Evolutionary conservation across 1,140 invertebrate species (phyloP), one percentile per base, ranked within the genome.

Genomic region (Drosophila lacertosa): DNA sequence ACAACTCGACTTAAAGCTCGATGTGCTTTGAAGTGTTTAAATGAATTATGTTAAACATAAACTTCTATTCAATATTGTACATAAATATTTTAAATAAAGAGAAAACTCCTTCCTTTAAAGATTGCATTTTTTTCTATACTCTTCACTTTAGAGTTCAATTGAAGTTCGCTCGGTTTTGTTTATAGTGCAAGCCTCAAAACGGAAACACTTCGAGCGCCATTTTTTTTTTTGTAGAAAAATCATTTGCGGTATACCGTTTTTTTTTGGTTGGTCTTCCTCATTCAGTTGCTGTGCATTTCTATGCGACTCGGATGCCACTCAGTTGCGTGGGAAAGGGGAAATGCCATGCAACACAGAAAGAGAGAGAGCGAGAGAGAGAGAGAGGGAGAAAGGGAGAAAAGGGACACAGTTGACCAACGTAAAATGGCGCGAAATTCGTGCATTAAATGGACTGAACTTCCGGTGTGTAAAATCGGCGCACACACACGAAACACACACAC

Each of bases 381-480:
- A 39, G 13, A 51, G 16, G 35, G 13, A 54, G 4, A 47, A 9
- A 37, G 26, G 59, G 32, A 63, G 32, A 39, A 11, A 51, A n/a
- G 16, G 35, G 13, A 48, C 51, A 62, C 51, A 75, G 82, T 62
- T 80, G 77, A 75, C 63, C 81, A 84, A 53, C 55, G 63, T 24
- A 69, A 80, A 77, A 81, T 86, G 81, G 73, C 82, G 81, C 82
- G 82, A 86, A 86, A 86, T 86, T 86, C 81, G 81, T 88, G 70
- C 77, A 81, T 82, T 86, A 88, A 89, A 89, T 89, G 84, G 84
- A 89, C 76, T 89, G 84, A 59, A 89, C 84, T 89, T 89, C 84
- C 84, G 84, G 70, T 84, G 78, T 73, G 73, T 77, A 73, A 83
- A 86, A 86, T 64, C 76, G 60, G 40, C 63, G 39, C 32, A 51